Evolutionary conservation across 2,888 invertebrate genomes (phyloP), one percentile per base, ranked within the genome.

Genomic region (Aporophyla nigra): DNA sequence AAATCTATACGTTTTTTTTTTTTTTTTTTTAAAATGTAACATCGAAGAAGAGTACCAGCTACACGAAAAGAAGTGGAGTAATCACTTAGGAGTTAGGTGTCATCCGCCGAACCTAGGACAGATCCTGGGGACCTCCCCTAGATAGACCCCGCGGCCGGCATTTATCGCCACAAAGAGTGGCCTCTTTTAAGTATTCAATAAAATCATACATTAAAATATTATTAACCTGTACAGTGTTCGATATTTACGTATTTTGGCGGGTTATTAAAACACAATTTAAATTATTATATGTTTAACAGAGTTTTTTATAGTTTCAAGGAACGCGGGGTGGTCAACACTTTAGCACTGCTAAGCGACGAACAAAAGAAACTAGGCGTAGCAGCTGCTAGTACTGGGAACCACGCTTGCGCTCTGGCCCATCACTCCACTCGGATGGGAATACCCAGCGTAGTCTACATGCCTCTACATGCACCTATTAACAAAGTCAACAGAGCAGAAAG

Each of bases 351-450:
- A 9, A 93, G 97, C 2, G 97, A 98, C 33, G 98, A 98, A 40
- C 98, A 99, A 91, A 98, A 97, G 91, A 97, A 96, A 81, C 93
- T 92, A 58, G 99, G 99, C 2, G 99, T 99, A 0, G 98, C 99
- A 78, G 98, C 99, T 1, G 99, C 99, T 0, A 98, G 99, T 2
- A 97, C 98, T 58, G 99, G 99, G 0, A 99, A 99, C 94, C 99
- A 99, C 93, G 99, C 99, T 0, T 97, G 98, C 82, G 97, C 97
- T 0, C 84, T 99, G 82, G 97, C 98, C 81, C 98, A 98, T 93
- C 99, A 99, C 91, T 97, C 98, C 0, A 95, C 97, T 76, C 97
- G 97, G 74, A 93, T 98, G 33, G 97, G 96, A n/a, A 97, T 98
- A 59, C 97, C 98, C 0, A 98, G 98, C 24, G 97, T 98, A 0